Evolutionary conservation across 1,140 invertebrate genomes (phyloP), one percentile per base, ranked within the genome.

Genomic region (Euschistus heros): DNA sequence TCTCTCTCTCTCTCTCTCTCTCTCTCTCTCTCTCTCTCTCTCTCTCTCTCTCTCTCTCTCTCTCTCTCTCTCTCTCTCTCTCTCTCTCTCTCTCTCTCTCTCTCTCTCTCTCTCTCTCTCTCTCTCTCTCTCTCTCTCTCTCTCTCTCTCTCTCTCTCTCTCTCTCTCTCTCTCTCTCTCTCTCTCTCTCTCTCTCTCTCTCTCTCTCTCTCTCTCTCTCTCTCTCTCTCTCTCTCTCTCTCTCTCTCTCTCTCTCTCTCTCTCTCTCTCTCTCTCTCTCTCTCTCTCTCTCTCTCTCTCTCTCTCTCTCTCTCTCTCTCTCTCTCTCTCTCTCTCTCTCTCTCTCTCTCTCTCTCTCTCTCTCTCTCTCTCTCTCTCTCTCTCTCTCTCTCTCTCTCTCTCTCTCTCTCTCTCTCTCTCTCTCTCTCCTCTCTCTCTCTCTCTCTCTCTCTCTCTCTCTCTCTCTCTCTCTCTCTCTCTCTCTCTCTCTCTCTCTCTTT

Each of bases 1-100:
- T 54, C 52, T 54, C 52, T 54, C 52, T 54, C 52, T 54, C 52
- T 54, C 52, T 54, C 52, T 54, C 52, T 54, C 52, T 54, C 52
- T 54, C 52, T 54, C 52, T 54, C 52, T 54, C 52, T 54, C 52
- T 54, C 52, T 54, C 52, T 54, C 52, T 54, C 52, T 54, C 52
- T 54, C 52, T 54, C 52, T 54, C 52, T 54, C 52, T 54, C 52
- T 54, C 52, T 54, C 52, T 54, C 52, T 54, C 52, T 54, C 52
- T 54, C 52, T 54, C 52, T 54, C 52, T 54, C 52, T 54, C 52
- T 54, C 52, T 54, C 52, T 54, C 52, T 54, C 52, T 54, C 52
- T 54, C 52, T 54, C 52, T 54, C 52, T 54, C 52, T 54, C 52
- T 54, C 52, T 54, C 52, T 54, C 52, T 54, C 52, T 54, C 52